Evolutionary conservation across 2,888 invertebrate species (phyloP).

Genomic region (Diarsia mendica): DNA sequence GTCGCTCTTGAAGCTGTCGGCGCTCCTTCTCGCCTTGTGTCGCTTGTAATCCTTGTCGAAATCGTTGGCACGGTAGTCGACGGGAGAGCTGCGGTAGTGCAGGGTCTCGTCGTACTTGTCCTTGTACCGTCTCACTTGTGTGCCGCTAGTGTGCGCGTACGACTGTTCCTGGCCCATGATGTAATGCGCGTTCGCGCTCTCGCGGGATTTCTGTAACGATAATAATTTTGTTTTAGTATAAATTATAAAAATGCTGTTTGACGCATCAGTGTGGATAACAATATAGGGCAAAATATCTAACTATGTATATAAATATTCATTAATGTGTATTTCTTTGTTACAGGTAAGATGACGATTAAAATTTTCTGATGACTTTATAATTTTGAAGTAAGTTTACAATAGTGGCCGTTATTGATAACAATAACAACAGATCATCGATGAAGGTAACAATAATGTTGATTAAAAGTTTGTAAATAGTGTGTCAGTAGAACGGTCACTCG

Average conservation of each 20-base stretch:
- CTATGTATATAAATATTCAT: background rate
- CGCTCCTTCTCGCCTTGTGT: constrained; percentile 81
- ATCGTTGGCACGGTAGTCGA: constrained; percentile 76
- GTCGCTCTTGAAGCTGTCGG: constrained; percentile 86
- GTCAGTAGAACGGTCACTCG: constrained; percentile 63
- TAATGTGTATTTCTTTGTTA: constrained; percentile 28
- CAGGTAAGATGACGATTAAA: constrained; percentile 42
- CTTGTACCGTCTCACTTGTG: constrained; percentile 79
- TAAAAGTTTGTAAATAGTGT: constrained; percentile 39
- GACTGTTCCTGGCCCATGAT: constrained; percentile 89
- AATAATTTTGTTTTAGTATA: constrained; percentile 47
- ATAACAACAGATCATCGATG: constrained; percentile 25
- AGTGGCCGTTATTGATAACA: constrained; percentile 64
- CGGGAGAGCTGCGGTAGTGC: constrained; percentile 74
- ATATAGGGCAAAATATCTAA: background rate
- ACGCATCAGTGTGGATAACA: no score
- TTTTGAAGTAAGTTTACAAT: background rate
- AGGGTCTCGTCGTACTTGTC: constrained; percentile 82
- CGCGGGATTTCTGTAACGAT: constrained; percentile 79
- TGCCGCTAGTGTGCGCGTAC: constrained; percentile 81
- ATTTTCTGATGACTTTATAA: background rate
- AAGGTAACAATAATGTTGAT: constrained; percentile 20
- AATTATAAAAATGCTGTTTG: background rate
- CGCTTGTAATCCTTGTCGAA: constrained; percentile 81
- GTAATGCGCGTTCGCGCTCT: constrained; percentile 76